Evolutionary conservation across 2,113 vertebrate species (phyloP), one percentile per base, ranked within the genome.

Genomic region (Neodon shergylaensis): DNA sequence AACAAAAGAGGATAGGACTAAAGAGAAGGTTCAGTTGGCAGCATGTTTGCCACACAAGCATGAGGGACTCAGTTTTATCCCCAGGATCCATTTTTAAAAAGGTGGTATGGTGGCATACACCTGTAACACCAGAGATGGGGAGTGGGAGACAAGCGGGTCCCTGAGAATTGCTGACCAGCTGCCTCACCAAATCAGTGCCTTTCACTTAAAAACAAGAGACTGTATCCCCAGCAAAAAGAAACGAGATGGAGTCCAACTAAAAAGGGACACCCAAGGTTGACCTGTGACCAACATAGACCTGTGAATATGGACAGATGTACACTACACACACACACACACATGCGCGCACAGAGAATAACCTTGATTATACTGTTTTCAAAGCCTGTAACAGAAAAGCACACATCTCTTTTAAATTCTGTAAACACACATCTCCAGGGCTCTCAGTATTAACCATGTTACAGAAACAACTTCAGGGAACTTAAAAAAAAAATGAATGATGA

Each of bases 401-500:
- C 58, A 66, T 54, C 70, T 68, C 24, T 33, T 70, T 52, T 49
- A 33, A 52, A 66, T 97, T 86, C 61, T 91, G 21, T 42, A 92
- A 85, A 95, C 33, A 47, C 1, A 33, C 8, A 33, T 79, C 54
- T 78, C 47, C 42, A 72, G 49, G 31, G 54, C 79, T 73, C 58
- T 93, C 92, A 94, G n/a, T 26, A 72, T 90, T 73, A 91, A 33
- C 39, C 54, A n/a, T 22, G 65, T 68, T 74, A 42, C 81, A 81
- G 77, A 96, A 95, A 93, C n/a, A 77, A 39, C 44, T 90, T 78
- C 36, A 81, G 76, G 90, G 13, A 81, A 91, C 36, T 58, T 58
- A 91, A 94, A 88, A 85, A 42, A 3, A 91, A 94, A 88, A 54
- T 77, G 86, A 96, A 88, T 73, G 66, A 83, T 86, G 82, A 92